Evolutionary conservation across 2,113 vertebrate genomes (phyloP), one percentile per base, ranked within the genome.

Genomic region (Psophia crepitans): DNA sequence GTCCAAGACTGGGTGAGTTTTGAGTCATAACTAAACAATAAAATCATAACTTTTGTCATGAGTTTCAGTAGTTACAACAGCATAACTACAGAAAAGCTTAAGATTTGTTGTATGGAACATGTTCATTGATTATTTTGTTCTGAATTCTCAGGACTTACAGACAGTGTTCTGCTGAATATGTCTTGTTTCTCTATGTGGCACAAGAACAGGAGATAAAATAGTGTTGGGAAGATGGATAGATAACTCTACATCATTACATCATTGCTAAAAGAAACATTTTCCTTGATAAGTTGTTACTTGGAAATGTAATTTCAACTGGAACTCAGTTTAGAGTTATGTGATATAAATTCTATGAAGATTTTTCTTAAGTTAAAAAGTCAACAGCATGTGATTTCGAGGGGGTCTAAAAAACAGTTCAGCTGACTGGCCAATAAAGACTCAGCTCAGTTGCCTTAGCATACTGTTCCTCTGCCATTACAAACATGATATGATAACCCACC

Each of bases 401-500:
- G 14, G 6, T 61, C 35, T 74, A 41, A 78, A 78, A 82, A 30
- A 7, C 24, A 88, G 48, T 39, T 80, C n/a, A 48, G 8, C 14
- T 53, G 13, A 39, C n/a, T 16, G 9, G 16, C 3, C 11, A 22
- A 49, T 41, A 53, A 73, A 56, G n/a, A 46, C 11, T 61, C 11
- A 33, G 4, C 4, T 5, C 14, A 27, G 16, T n/a, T 87, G 24
- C 22, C 24, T 56, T 43, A 53, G 13, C 20, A 27, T 33, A 14
- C 9, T 48, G 26, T 4, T 84, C 12, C 15, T 57, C 33, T 65
- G 5, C 6, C 19, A 14, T 28, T 41, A 60, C 39, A 66, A 35
- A 18, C 7, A 15, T 27, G 22, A 22, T 1, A 35, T 4, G 1
- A 6, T 27, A 54, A 64, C 4, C 5, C 2, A 46, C 26, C 7